These are phyloP conservation scores for Polypterus bichir DNA, from an alignment of 2,113 vertebrate species.

Conservation along the genomic window DNA sequence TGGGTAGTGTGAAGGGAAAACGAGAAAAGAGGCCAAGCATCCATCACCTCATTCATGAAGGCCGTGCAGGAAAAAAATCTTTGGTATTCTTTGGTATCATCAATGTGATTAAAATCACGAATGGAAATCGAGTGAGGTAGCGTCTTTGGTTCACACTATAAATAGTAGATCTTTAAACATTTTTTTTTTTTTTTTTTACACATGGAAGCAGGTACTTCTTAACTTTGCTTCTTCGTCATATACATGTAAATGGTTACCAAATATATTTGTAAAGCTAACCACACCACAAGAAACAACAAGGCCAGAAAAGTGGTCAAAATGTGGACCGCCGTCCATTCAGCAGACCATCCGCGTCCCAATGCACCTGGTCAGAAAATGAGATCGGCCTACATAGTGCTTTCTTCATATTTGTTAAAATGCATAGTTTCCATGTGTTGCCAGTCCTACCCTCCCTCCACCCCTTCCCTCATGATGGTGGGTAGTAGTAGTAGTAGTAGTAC, in stretches of 20 bases:
- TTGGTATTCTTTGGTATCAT: constrained; percentile 99
- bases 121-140: constrained; percentile 99
- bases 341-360: constrained; percentile 50
- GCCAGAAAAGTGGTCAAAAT: constrained; percentile 47
- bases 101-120: constrained; percentile 98
- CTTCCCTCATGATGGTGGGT: too few species aligned
- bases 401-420: constrained; percentile 89
- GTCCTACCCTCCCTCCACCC: too few species aligned
- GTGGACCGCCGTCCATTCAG: constrained; percentile 29
- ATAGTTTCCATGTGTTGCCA: constrained; percentile 54
- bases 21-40: constrained; percentile 55
- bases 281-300: constrained; percentile 68
- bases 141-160: constrained; percentile 99
- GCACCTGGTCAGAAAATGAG: constrained; percentile 47
- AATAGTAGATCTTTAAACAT: constrained; percentile 81
- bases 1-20: constrained; percentile 18
- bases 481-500: too few species aligned
- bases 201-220: constrained; percentile 68
- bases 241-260: constrained; percentile 68
- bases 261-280: constrained; percentile 74
- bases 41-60: constrained; percentile 68
- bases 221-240: constrained; percentile 61
- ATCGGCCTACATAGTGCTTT: constrained; percentile 77
- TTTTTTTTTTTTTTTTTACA: constrained; percentile 43
- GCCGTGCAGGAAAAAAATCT: constrained; percentile 87